Evolutionary conservation across 1,140 invertebrate species (phyloP).

Genomic region (Platyura marginata): DNA sequence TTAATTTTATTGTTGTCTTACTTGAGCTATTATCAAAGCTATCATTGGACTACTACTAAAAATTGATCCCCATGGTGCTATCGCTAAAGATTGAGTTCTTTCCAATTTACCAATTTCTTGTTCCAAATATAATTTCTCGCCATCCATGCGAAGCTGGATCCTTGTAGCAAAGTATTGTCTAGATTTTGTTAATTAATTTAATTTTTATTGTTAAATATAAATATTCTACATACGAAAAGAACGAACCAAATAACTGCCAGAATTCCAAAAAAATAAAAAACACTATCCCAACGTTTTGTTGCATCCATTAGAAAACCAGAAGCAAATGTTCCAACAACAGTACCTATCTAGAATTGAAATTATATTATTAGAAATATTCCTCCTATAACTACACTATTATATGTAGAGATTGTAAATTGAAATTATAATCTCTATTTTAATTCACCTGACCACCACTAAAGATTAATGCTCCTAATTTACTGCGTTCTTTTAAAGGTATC

Average conservation of each 20-base stretch:
- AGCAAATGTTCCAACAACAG: slow-evolving; percentile 53
- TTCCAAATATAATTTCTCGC: slow-evolving; percentile 56
- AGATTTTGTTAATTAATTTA: slow-evolving; percentile 12
- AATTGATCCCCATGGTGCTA: slow-evolving; percentile 51
- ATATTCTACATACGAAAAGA: slow-evolving; percentile 34
- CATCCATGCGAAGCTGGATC: slow-evolving; percentile 56
- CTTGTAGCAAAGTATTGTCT: slow-evolving; percentile 48
- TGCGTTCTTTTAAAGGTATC: slow-evolving; percentile 52
- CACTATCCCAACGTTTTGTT: slow-evolving; percentile 48
- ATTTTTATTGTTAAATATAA: neutral
- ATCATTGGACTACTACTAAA: slow-evolving; percentile 57
- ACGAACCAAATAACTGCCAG: slow-evolving; percentile 54
- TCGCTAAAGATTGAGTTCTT: slow-evolving; percentile 30
- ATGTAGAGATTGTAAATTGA: neutral
- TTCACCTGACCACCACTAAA: slow-evolving; percentile 43
- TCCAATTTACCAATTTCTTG: slow-evolving; percentile 32
- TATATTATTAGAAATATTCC: neutral
- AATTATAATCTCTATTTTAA: neutral
- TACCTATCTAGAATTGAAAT: slow-evolving; percentile 30
- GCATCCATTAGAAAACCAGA: slow-evolving; percentile 49
- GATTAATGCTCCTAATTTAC: slow-evolving; percentile 50
- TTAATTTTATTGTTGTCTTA: neutral
- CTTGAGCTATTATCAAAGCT: slow-evolving; percentile 45
- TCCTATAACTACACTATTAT: neutral
- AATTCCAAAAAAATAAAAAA: slow-evolving; percentile 70